Conservation (phyloP, 2,888 invertebrate species). For the Metellina segmentata region DNA sequence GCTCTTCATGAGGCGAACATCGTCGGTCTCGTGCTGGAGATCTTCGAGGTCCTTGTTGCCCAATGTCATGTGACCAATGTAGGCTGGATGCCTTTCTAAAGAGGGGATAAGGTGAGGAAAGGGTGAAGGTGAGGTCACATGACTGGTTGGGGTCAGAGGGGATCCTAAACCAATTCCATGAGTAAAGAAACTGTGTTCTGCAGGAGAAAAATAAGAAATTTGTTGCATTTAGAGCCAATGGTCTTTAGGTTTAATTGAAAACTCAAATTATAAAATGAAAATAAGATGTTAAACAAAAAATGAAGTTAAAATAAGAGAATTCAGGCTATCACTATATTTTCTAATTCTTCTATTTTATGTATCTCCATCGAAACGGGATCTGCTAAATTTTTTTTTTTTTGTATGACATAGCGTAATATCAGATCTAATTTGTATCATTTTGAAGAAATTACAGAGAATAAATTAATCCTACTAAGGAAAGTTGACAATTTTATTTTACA, state of each 20-base stretch:
- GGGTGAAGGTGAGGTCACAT: slow-evolving; percentile 84
- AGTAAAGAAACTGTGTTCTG: slow-evolving; percentile 77
- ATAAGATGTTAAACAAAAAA: slow-evolving; percentile 23
- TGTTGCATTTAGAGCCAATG: slow-evolving; percentile 52
- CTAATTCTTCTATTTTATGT: no score
- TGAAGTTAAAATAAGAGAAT: slow-evolving; percentile 29
- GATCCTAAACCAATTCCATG: slow-evolving; percentile 76
- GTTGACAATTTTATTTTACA: no score
- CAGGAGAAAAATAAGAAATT: slow-evolving; percentile 69
- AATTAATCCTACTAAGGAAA: no score
- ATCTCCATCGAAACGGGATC: no score
- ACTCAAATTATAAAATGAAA: slow-evolving; percentile 27
- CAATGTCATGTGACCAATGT: slow-evolving; percentile 70
- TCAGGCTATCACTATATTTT: slow-evolving; percentile 48
- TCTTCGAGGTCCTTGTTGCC: slow-evolving; percentile 73
- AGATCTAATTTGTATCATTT: no score
- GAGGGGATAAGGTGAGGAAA: slow-evolving; percentile 87
- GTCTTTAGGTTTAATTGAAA: slow-evolving; percentile 10
- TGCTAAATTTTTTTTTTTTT: not conserved
- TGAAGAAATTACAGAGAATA: no score
- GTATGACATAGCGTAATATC: no score
- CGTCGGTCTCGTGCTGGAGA: slow-evolving; percentile 56
- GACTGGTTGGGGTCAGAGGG: slow-evolving; percentile 77
- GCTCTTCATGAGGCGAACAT: slow-evolving; percentile 44
- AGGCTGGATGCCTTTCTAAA: slow-evolving; percentile 80